Percentiles rank a stretch among this genome's conserved stretches.
phyloP scores from a whole-genome alignment of 2,113 vertebrate species.

The Bungarus multicinctus region DNA sequence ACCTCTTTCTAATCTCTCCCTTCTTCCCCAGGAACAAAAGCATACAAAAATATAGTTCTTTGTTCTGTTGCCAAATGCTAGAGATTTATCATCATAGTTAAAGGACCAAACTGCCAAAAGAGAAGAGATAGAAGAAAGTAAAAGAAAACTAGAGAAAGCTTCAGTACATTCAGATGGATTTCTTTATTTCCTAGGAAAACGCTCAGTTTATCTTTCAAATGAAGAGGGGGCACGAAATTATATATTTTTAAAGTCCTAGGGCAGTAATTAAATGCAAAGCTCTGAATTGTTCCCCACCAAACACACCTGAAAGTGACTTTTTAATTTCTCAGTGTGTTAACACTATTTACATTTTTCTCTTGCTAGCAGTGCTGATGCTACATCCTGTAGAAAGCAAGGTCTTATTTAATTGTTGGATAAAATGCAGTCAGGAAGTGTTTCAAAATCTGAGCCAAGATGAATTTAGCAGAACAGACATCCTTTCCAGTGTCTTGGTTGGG shows the following conservation, averaged over 20 bases:
- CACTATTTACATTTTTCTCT: conserved; percentile 45
- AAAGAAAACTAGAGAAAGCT: conserved; percentile 2
- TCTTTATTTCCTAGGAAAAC: conserved; percentile 43
- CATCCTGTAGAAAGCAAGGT: conserved; percentile 59
- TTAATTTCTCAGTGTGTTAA: conserved; percentile 39
- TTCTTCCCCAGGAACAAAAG: conserved; percentile 42
- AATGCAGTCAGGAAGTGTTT: conserved; percentile 51
- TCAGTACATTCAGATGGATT: conserved; percentile 49
- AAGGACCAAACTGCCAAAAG: conserved; percentile 58
- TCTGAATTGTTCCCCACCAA: conserved; percentile 60
- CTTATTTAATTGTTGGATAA: conserved; percentile 43
- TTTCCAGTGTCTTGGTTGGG: conserved; percentile 30
- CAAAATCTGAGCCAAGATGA: conserved; percentile 52
- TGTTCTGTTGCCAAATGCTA: conserved; percentile 54
- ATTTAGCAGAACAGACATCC: conserved; percentile 50
- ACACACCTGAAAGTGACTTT: conserved; percentile 44
- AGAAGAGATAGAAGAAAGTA: background rate
- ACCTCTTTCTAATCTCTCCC: conserved; percentile 21
- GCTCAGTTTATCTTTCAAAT: conserved; percentile 56
- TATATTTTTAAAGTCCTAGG: conserved; percentile 41
- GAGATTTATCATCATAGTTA: conserved; percentile 63
- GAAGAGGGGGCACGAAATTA: conserved; percentile 23
- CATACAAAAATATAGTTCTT: conserved; percentile 48
- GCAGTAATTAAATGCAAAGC: conserved; percentile 50
- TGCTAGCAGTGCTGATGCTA: conserved; percentile 38